phyloP scores from a whole-genome alignment of 2,797 vertebrate species.

The Sparus aurata region DNA sequence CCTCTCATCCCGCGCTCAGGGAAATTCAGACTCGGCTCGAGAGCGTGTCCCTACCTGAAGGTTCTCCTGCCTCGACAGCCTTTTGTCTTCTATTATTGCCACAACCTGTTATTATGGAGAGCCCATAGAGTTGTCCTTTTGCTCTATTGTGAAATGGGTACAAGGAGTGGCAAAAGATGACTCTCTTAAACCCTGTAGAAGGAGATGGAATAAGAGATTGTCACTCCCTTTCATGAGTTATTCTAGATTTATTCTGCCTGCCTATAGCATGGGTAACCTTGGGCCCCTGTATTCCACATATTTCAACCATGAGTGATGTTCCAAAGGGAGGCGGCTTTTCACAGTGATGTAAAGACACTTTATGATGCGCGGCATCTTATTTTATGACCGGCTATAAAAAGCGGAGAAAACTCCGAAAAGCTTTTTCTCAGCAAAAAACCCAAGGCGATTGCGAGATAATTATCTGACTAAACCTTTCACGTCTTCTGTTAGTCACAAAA shows the following conservation, averaged over 20 bases:
- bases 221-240: constrained; percentile 30
- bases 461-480: constrained; percentile 80
- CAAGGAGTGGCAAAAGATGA: not conserved
- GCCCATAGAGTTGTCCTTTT: constrained; percentile 8
- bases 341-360: constrained; percentile 74
- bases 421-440: constrained; percentile 80
- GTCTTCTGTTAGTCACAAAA: constrained; percentile 70
- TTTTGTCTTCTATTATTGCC: constrained; percentile 16
- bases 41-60: constrained; percentile 15
- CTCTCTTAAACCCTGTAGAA: constrained; percentile 11
- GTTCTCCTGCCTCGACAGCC: constrained; percentile 6
- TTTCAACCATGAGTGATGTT: constrained; percentile 68
- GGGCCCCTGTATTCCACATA: constrained; percentile 44
- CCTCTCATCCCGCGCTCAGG: constrained; percentile 16
- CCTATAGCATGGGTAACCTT: constrained; percentile 65
- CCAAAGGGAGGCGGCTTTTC: constrained; percentile 67
- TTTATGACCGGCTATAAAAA: constrained; percentile 79
- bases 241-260: constrained; percentile 59
- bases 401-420: constrained; percentile 70
- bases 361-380: constrained; percentile 68
- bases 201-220: constrained; percentile 43
- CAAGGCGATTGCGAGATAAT: constrained; percentile 73
- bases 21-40: constrained; percentile 12
- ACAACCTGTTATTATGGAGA: constrained; percentile 16
- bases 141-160: constrained; percentile 4